Base-by-base conservation (phyloP, 2,113 vertebrate genomes). In the Myodes glareolus region DNA sequence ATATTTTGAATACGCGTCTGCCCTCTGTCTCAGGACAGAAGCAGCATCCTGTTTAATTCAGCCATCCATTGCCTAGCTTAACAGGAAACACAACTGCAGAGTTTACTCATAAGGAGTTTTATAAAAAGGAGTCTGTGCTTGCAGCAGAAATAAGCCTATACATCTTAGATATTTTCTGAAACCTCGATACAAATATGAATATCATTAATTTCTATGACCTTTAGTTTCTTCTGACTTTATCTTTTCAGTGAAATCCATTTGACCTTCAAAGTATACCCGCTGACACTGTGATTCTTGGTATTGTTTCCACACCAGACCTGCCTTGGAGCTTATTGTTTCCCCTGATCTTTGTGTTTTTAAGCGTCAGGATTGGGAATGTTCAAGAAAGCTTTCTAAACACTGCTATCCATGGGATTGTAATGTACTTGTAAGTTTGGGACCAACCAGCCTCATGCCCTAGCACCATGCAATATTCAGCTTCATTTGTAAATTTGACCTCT, bases 171-270 rank as follows among this genome's bases (percentile, higher is more conserved):
- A 39, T 61, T 14, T 4, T 63, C 21, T 68, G 6, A 68, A 55
- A 8, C 86, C 39, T 85, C 50, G 36, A 9, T 89, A 89, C 63
- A 94, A 95, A 63, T 84, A 76, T 65, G 27, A 80, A 86, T 39
- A 76, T 29, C 42, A 94, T 88, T 76, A 77, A 76, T 21, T 80
- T 84, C 77, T 55, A 73, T 52, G 86, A 13, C 7, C 17, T 92
- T 93, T 89, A 33, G 42, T 88, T 95, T 90, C 39, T 81, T 45
- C 78, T 45, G 4, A 16, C 31, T 33, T 19, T 80, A 39, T 10
- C 55, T 95, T 95, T 90, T 88, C 45, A 91, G 23, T 52, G 47
- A 47, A 90, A 68, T 58, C 7, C 17, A 91, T 61, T 88, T 47
- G 29, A 8, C 67, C 3, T 67, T 77, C 47, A 88, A 11, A 78